Evolutionary conservation across 1,140 invertebrate genomes (phyloP).

Genomic region (Trachelipus rathkii): DNA sequence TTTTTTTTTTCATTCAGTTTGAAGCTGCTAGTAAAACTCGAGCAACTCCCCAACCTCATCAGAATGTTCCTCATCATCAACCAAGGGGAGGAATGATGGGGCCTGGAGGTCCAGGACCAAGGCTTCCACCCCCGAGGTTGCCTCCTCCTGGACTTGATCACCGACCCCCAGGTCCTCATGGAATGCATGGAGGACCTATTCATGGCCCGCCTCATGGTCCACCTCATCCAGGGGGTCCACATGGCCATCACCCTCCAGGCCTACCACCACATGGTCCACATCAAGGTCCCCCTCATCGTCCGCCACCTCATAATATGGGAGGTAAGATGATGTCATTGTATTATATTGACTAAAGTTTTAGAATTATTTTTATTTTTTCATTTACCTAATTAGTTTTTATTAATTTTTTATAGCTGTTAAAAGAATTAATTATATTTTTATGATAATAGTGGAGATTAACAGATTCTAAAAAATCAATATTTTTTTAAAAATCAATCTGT

Average conservation of each 20-base stretch:
- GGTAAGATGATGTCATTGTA: conserved; percentile 20
- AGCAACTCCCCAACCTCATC: conserved; percentile 66
- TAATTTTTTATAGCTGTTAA: too few relatives aligned
- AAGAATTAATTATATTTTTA: too few relatives aligned
- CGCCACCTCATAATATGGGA: conserved; percentile 37
- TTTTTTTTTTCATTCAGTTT: conserved; percentile 58
- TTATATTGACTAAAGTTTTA: neutral
- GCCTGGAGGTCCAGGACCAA: conserved; percentile 53
- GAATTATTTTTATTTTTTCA: conserved; percentile 2
- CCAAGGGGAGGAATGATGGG: conserved; percentile 39
- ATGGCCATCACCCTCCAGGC: conserved; percentile 48
- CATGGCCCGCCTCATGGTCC: conserved; percentile 40
- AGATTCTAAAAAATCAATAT: too few relatives aligned
- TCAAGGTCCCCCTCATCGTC: conserved; percentile 42
- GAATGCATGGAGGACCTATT: conserved; percentile 51
- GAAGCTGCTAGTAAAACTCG: conserved; percentile 86
- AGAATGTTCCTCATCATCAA: conserved; percentile 59
- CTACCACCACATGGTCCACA: conserved; percentile 53
- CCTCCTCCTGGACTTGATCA: conserved; percentile 61
- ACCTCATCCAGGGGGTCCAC: conserved; percentile 32
- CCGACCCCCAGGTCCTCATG: conserved; percentile 49
- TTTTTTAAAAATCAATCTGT: too few relatives aligned
- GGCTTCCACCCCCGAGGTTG: conserved; percentile 61
- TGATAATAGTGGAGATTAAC: too few relatives aligned
- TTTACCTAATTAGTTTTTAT: neutral